A percentile compares a stretch with the other conserved stretches of the same genome.
Evolutionary conservation across 2,888 invertebrate genomes (phyloP).

Genomic region (Drosophila affinis): DNA sequence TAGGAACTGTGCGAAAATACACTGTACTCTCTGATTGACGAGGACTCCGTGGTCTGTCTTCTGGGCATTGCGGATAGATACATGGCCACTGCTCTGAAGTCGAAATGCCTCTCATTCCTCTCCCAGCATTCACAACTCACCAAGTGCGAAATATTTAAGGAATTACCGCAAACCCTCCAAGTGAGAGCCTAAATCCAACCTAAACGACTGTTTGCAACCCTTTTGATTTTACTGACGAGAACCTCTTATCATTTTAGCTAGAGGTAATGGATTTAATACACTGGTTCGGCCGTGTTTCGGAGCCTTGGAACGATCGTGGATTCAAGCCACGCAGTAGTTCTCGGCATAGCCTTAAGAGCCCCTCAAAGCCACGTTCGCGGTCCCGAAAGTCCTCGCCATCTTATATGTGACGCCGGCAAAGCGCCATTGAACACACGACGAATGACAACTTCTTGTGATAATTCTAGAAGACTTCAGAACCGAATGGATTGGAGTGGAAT

Average conservation of each 20-base stretch:
- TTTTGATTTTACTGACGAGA: no score
- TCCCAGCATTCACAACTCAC: slow-evolving; percentile 80
- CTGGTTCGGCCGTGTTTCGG: slow-evolving; percentile 82
- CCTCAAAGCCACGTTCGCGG: slow-evolving; percentile 79
- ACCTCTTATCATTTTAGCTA: slow-evolving; percentile 52
- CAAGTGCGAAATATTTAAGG: slow-evolving; percentile 80
- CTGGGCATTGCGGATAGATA: slow-evolving; percentile 88
- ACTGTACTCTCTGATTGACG: slow-evolving; percentile 86
- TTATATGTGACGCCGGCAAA: slow-evolving; percentile 79
- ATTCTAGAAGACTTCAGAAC: slow-evolving; percentile 36
- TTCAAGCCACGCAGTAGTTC: slow-evolving; percentile 74
- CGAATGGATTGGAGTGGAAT: slow-evolving; percentile 1
- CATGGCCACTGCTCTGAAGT: slow-evolving; percentile 84
- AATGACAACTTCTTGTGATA: slow-evolving; percentile 48
- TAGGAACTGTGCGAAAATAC: slow-evolving; percentile 87
- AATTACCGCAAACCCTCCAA: slow-evolving; percentile 79
- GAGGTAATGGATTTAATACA: slow-evolving; percentile 82
- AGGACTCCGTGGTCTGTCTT: slow-evolving; percentile 87
- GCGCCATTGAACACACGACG: slow-evolving; percentile 43
- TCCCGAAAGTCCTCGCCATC: slow-evolving; percentile 82
- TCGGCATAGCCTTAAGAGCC: slow-evolving; percentile 80
- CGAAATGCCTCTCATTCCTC: slow-evolving; percentile 81
- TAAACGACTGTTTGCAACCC: no score
- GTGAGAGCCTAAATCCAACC: slow-evolving; percentile 53
- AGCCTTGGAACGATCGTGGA: slow-evolving; percentile 79